Percentiles rank a stretch among this genome's conserved stretches.
phyloP scores from a whole-genome alignment of 1,140 invertebrate species.

The Augochlora pura region DNA sequence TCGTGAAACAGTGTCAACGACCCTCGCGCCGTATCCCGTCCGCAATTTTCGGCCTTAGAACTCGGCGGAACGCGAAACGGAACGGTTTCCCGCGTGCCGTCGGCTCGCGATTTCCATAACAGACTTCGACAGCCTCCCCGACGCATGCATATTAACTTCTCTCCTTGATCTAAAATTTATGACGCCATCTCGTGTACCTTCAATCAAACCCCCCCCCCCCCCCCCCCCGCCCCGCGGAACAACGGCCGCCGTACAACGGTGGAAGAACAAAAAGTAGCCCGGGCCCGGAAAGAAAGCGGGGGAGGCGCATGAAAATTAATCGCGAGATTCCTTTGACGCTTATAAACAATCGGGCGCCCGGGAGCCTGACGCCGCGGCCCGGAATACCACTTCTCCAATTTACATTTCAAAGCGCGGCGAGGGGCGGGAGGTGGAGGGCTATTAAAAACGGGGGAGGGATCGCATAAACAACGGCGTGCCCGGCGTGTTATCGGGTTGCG shows the following conservation, averaged over 20 bases:
- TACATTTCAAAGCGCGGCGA: slow-evolving; percentile 32
- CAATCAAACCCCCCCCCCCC: background rate
- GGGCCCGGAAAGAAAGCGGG: background rate
- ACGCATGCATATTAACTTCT: slow-evolving; percentile 29
- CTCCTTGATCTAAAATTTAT: slow-evolving; percentile 25
- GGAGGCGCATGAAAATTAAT: slow-evolving; percentile 24
- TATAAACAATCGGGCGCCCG: slow-evolving; percentile 5
- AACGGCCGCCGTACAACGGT: too few species aligned
- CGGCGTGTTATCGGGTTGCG: too few species aligned
- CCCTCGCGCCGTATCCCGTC: too few species aligned
- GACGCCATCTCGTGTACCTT: background rate
- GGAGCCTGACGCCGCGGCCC: background rate
- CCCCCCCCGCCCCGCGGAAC: too few species aligned
- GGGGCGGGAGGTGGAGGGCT: background rate
- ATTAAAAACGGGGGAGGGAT: too few species aligned
- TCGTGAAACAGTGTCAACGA: too few species aligned
- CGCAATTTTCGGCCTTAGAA: too few species aligned
- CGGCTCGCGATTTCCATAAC: slow-evolving; percentile 27
- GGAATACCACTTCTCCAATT: slow-evolving; percentile 15
- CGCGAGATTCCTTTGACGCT: slow-evolving; percentile 17
- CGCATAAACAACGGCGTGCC: too few species aligned
- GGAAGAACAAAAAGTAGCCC: too few species aligned
- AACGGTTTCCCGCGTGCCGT: background rate
- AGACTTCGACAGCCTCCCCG: background rate
- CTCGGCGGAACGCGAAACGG: background rate